Conservation (phyloP, 2,797 vertebrate genomes). For the Geotrypetes seraphini region DNA sequence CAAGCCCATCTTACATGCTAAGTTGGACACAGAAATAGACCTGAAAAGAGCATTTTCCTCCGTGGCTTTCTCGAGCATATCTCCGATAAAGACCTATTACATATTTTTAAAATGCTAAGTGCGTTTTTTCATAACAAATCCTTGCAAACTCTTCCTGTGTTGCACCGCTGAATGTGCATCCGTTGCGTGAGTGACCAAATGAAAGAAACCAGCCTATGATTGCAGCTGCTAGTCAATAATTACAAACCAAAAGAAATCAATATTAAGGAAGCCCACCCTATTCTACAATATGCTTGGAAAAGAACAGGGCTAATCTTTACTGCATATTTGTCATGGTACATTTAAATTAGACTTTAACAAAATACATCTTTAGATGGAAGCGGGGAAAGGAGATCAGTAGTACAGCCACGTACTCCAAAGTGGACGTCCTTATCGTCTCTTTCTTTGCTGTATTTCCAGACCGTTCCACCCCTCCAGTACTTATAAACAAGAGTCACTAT, state of each 20-base stretch:
- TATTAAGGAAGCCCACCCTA: no score
- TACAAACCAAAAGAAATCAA: slow-evolving; percentile 49
- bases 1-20: no score
- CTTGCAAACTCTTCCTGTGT: no score
- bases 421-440: slow-evolving; percentile 21
- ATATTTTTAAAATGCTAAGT: no score
- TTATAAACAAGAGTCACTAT: slow-evolving; percentile 49
- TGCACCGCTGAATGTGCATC: no score
- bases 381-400: slow-evolving; percentile 69
- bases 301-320: slow-evolving; percentile 56
- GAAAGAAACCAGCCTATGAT: slow-evolving; percentile 37
- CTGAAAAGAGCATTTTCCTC: no score
- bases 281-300: slow-evolving; percentile 55
- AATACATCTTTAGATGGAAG: slow-evolving; percentile 69
- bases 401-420: slow-evolving; percentile 56
- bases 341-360: slow-evolving; percentile 72
- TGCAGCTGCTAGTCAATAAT: slow-evolving; percentile 40
- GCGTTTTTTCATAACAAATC: no score
- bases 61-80: no score
- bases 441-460: slow-evolving; percentile 38
- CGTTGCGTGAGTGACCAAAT: no score
- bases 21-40: no score
- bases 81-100: no score
- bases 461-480: slow-evolving; percentile 40
- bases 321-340: slow-evolving; percentile 61